Percentiles rank a stretch among this genome's conserved stretches.
phyloP scores from a whole-genome alignment of 1,140 invertebrate genomes.

The Bemisia tabaci region DNA sequence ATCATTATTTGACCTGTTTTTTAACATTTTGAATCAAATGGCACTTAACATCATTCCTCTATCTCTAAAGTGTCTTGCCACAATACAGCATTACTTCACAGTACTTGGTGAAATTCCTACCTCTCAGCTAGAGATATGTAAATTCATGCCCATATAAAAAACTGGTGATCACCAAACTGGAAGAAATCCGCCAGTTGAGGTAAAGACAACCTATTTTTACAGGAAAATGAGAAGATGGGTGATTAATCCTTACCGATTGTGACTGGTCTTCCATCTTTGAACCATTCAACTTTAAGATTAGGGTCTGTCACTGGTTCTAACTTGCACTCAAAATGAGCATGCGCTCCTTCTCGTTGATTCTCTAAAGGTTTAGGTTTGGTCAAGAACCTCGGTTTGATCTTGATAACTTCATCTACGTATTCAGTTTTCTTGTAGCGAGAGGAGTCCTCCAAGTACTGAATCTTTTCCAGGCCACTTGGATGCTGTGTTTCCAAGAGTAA shows the following conservation, averaged over 20 bases:
- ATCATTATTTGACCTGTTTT: too few species aligned
- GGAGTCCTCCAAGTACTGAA: slow-evolving; percentile 78
- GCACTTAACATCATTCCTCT: too few species aligned
- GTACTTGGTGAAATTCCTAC: too few species aligned
- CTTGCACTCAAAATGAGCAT: slow-evolving; percentile 96
- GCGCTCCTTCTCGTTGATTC: slow-evolving; percentile 75
- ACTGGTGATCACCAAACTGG: too few species aligned
- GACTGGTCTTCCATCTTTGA: slow-evolving; percentile 75
- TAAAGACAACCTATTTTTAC: too few species aligned
- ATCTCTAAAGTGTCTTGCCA: too few species aligned
- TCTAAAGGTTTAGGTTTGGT: slow-evolving; percentile 73
- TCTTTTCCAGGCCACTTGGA: slow-evolving; percentile 73
- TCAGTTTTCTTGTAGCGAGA: slow-evolving; percentile 72
- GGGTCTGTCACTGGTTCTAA: slow-evolving; percentile 91
- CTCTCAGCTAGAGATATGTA: too few species aligned
- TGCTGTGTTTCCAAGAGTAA: slow-evolving; percentile 71
- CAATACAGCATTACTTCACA: too few species aligned
- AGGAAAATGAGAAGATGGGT: too few species aligned
- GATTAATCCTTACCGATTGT: slow-evolving; percentile 58
- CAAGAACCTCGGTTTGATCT: slow-evolving; percentile 66
- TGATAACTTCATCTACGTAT: slow-evolving; percentile 66
- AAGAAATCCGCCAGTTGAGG: too few species aligned
- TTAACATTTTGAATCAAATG: too few species aligned
- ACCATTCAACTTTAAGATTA: slow-evolving; percentile 88
- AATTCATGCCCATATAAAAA: too few species aligned